phyloP scores from a whole-genome alignment of 2,797 vertebrate species.

The Bradypodion ventrale region DNA sequence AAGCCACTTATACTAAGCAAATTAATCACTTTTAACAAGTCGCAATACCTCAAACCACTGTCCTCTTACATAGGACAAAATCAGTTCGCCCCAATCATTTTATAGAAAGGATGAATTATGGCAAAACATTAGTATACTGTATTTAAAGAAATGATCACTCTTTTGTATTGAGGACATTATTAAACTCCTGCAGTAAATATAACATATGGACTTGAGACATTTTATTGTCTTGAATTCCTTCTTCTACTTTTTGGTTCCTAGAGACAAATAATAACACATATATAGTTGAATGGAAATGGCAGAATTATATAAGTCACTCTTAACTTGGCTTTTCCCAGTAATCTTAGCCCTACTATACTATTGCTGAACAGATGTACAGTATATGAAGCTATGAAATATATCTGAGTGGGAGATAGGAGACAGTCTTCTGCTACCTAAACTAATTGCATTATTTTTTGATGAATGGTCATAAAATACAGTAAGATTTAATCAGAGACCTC shows the following conservation, averaged over 20 bases:
- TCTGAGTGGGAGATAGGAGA: not conserved
- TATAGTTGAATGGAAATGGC: not conserved
- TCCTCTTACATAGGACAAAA: not conserved
- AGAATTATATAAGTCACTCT: not conserved
- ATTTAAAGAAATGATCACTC: not conserved
- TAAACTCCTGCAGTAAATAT: not conserved
- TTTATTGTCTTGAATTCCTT: conserved; percentile 16
- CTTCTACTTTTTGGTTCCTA: not conserved
- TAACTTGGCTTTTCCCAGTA: conserved; percentile 19
- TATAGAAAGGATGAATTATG: not conserved
- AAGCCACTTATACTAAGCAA: not conserved
- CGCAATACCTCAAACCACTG: not conserved
- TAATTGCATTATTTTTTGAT: conserved; percentile 39
- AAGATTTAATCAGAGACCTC: conserved; percentile 46
- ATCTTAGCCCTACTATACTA: conserved; percentile 10
- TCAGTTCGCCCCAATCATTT: not conserved
- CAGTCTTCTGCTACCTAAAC: conserved; percentile 19
- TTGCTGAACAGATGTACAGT: not conserved
- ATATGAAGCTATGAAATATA: not conserved
- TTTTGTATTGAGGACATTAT: not conserved
- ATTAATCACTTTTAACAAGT: not conserved
- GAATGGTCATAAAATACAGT: conserved; percentile 40
- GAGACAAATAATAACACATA: not conserved
- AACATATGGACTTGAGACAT: not conserved
- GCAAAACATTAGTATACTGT: no score